phyloP scores from a whole-genome alignment of 2,888 invertebrate species.

The Limnephilus rhombicus region DNA sequence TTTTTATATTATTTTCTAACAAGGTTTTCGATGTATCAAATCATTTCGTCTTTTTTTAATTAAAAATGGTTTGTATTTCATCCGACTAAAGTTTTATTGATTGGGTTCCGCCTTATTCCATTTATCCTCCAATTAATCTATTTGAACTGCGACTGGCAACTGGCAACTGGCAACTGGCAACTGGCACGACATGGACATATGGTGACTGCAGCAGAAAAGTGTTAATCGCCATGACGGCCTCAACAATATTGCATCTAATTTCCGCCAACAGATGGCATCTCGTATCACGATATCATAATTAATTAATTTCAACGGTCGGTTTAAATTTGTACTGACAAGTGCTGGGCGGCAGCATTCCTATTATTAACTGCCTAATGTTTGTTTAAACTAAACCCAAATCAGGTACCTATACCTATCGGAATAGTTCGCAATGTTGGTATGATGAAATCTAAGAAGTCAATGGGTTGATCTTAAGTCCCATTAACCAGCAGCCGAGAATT shows the following conservation, averaged over 20 bases:
- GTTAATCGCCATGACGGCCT: neutral
- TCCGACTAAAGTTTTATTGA: slow-evolving; percentile 11
- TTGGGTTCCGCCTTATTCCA: slow-evolving; percentile 17
- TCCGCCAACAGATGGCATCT: slow-evolving; percentile 14
- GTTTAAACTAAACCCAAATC: neutral
- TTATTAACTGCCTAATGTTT: neutral
- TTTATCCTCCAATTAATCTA: slow-evolving; percentile 42
- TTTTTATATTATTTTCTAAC: neutral
- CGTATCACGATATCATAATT: neutral
- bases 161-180: slow-evolving; percentile 23
- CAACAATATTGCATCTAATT: neutral
- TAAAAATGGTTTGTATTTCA: neutral
- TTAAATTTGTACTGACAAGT: neutral
- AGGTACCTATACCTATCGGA: neutral
- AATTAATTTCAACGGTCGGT: neutral
- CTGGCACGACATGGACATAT: slow-evolving; percentile 35
- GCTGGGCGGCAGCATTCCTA: neutral
- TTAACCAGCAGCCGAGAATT: too few relatives aligned
- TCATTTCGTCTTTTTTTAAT: neutral
- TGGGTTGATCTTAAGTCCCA: neutral
- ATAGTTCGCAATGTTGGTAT: neutral
- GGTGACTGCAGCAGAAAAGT: neutral
- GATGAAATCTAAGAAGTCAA: neutral
- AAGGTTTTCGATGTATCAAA: neutral
- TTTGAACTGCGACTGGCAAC: neutral